Evolutionary conservation across 2,797 vertebrate species (phyloP), one percentile per base, ranked within the genome.

Genomic region (Hybognathus amarus): DNA sequence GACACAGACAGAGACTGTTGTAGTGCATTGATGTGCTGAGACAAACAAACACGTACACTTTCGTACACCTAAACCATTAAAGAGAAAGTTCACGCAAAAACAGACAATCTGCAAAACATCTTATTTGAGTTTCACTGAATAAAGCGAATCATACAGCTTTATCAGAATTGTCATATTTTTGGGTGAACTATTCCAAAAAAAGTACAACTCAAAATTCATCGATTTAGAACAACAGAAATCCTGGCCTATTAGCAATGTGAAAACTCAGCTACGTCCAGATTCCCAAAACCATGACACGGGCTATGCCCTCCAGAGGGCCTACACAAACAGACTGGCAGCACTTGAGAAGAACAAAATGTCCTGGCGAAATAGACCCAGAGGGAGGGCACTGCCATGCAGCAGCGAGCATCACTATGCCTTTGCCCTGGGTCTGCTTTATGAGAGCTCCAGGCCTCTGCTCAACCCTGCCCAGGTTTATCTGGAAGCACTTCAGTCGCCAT

Each of bases 401-500:
- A 56, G 42, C 52, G 61, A 76, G 76, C 69, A 63, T 80, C 47
- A 67, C 75, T 79, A 78, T 82, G 77, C 74, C 75, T 59, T 59
- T n/a, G 76, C 73, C 80, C 63, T 17, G 52, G 64, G 85, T 84
- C 82, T 77, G 68, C 70, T 77, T 71, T 76, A 70, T 81, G 12
- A 52, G 69, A 76, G 75, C 47, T 54, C 52, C 30, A 64, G 40
- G 66, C 33, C 50, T 66, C 36, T 77, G n/a, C 68, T 69, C 52
- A 74, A 75, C 61, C 38, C 47, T 86, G 80, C 79, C 78, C 47
- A 40, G 83, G 63, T 70, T 75, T 76, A 80, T 59, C 71, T 88
- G 87, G 85, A 86, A 85, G 54, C 56, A 85, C 85, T 84, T 83
- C 84, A 87, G 81, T 85, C 75, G 36, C 38, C 76, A 24, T 45